Evolutionary conservation across 2,888 invertebrate genomes (phyloP).

Genomic region (Agonopterix alstromeriana): DNA sequence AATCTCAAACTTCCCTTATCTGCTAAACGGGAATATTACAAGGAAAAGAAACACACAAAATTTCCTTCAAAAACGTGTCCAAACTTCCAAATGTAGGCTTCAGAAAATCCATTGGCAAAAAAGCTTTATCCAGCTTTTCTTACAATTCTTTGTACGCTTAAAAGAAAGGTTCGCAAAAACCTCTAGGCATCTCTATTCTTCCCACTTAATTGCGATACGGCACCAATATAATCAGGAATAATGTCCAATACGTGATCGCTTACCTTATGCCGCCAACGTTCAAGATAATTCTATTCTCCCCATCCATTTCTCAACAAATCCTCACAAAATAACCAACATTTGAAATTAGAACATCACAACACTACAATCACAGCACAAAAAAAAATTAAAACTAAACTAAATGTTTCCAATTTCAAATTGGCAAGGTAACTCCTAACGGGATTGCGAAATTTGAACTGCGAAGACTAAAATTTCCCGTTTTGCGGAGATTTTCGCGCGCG

Average conservation of each 20-base stretch:
- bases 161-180: not conserved
- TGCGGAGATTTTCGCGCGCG: slow-evolving; percentile 19
- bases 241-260: slow-evolving; percentile 11
- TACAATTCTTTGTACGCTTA: not conserved
- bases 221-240: slow-evolving; percentile 3
- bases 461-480: not conserved
- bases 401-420: too few relatives aligned
- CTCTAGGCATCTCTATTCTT: not conserved
- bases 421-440: not conserved
- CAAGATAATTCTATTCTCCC: slow-evolving; percentile 94
- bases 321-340: slow-evolving; percentile 28
- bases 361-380: not conserved
- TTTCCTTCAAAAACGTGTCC: too few relatives aligned
- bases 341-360: slow-evolving; percentile 30
- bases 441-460: not conserved
- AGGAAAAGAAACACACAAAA: too few relatives aligned
- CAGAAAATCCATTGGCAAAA: not conserved
- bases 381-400: not conserved
- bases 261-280: slow-evolving; percentile 95
- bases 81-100: too few relatives aligned
- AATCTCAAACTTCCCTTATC: too few relatives aligned
- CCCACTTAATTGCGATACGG: slow-evolving; percentile 1
- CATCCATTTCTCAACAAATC: slow-evolving; percentile 80
- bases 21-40: too few relatives aligned
- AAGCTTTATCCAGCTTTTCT: not conserved